Evolutionary conservation across 2,888 invertebrate species (phyloP).

Genomic region (Drosophila mulleri): DNA sequence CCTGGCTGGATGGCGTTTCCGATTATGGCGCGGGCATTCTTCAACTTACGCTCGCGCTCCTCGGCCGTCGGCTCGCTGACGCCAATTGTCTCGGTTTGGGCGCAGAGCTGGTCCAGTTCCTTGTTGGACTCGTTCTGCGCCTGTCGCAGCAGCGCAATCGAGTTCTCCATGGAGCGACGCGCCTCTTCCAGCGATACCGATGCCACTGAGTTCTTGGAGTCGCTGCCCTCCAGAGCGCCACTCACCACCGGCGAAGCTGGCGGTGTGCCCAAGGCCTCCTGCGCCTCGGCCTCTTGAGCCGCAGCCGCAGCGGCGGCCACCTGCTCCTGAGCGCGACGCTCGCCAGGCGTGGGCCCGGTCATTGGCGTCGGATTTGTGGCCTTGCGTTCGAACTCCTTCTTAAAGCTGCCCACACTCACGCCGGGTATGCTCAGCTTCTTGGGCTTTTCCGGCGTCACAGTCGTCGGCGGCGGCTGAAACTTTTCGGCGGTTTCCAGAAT

Average conservation of each 20-base stretch:
- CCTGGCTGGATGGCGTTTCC: conserved; percentile 88
- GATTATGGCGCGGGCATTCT: conserved; percentile 90
- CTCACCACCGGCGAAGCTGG: conserved; percentile 76
- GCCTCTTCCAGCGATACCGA: conserved; percentile 87
- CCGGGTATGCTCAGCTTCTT: conserved; percentile 93
- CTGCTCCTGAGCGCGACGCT: conserved; percentile 79
- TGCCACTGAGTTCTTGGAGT: conserved; percentile 86
- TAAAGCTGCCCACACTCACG: conserved; percentile 94
- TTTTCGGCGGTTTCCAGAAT: conserved; percentile 90
- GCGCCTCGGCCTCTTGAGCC: conserved; percentile 57
- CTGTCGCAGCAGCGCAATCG: conserved; percentile 87
- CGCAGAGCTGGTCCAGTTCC: conserved; percentile 84
- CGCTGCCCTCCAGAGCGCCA: conserved; percentile 85
- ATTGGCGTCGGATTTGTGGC: conserved; percentile 87
- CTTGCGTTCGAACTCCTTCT: conserved; percentile 93
- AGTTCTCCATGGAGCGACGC: conserved; percentile 87
- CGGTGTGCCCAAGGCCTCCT: conserved; percentile 76
- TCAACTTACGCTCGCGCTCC: conserved; percentile 87
- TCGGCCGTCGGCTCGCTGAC: conserved; percentile 72
- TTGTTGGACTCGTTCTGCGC: conserved; percentile 84
- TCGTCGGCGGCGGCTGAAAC: conserved; percentile 86
- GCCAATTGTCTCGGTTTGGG: conserved; percentile 84
- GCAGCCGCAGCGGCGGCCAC: conserved; percentile 77
- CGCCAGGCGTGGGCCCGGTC: conserved; percentile 83
- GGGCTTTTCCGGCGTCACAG: conserved; percentile 86